A percentile compares a stretch with the other conserved stretches of the same genome.
These are phyloP conservation scores for Orthosia gracilis DNA, from an alignment of 2,888 invertebrate genomes.

Conservation along the genomic window DNA sequence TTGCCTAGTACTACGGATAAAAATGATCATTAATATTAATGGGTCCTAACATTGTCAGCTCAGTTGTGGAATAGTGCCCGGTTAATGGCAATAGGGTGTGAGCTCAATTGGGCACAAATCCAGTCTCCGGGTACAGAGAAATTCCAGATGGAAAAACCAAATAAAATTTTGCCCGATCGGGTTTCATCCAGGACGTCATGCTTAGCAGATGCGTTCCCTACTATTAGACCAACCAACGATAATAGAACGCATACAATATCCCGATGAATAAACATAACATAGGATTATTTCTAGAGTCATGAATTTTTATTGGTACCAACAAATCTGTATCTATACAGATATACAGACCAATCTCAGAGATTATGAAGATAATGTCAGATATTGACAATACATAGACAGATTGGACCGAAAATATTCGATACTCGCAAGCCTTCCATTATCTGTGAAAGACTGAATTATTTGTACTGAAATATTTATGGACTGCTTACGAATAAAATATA, in stretches of 20 bases:
- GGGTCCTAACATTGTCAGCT: too few species aligned
- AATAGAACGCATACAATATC: slow-evolving; percentile 27
- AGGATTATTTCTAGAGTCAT: slow-evolving; percentile 52
- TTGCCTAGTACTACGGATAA: too few species aligned
- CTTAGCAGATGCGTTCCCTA: too few species aligned
- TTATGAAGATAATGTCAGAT: slow-evolving; percentile 52
- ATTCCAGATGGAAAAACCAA: too few species aligned
- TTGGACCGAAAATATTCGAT: slow-evolving; percentile 38
- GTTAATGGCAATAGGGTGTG: too few species aligned
- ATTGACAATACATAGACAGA: slow-evolving; percentile 58
- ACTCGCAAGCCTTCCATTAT: slow-evolving; percentile 44
- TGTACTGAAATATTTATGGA: slow-evolving; percentile 54
- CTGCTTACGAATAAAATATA: slow-evolving; percentile 49
- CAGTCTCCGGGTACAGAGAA: too few species aligned
- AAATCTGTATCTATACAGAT: slow-evolving; percentile 25
- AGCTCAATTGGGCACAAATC: too few species aligned
- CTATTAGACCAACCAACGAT: not conserved
- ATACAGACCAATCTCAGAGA: slow-evolving; percentile 51
- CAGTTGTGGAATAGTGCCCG: too few species aligned
- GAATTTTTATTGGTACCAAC: slow-evolving; percentile 59
- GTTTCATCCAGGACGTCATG: too few species aligned
- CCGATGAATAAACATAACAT: slow-evolving; percentile 43
- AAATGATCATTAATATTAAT: too few species aligned
- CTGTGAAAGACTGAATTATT: slow-evolving; percentile 48
- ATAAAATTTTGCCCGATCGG: too few species aligned